A percentile compares a stretch with the other conserved stretches of the same genome.
Evolutionary conservation across 2,797 vertebrate genomes (phyloP).

Genomic region (Huso huso): DNA sequence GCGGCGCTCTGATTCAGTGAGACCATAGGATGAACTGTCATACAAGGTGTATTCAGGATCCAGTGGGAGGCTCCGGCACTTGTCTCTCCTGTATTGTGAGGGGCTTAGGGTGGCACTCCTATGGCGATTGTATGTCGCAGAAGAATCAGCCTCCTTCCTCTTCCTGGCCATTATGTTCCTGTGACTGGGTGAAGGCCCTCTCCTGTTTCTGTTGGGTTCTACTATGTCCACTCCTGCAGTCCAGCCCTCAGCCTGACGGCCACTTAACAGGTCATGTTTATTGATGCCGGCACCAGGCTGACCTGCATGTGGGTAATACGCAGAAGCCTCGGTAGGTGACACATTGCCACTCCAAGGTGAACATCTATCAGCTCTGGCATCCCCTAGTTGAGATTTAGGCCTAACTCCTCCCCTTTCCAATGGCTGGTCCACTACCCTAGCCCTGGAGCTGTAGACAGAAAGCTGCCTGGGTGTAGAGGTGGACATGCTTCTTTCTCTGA

Average conservation of each 20-base stretch:
- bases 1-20: constrained; percentile 77
- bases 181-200: constrained; percentile 77
- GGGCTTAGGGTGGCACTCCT: constrained; percentile 66
- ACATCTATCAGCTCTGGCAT: constrained; percentile 42
- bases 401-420: constrained; percentile 52
- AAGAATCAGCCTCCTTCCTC: constrained; percentile 60
- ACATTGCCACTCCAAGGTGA: constrained; percentile 33
- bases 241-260: constrained; percentile 35
- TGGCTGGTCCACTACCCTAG: constrained; percentile 58
- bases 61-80: constrained; percentile 74
- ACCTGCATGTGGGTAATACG: constrained; percentile 34
- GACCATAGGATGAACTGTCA: constrained; percentile 69
- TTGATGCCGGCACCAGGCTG: constrained; percentile 28
- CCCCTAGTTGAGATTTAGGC: constrained; percentile 40
- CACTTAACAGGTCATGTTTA: constrained; percentile 41
- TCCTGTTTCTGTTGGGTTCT: constrained; percentile 68
- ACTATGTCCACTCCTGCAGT: constrained; percentile 50
- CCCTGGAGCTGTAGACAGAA: constrained; percentile 64
- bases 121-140: constrained; percentile 38
- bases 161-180: constrained; percentile 66
- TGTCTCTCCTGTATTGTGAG: constrained; percentile 57
- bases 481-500: constrained; percentile 88
- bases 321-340: constrained; percentile 31
- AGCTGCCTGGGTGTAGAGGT: constrained; percentile 66
- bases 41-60: constrained; percentile 67